A percentile compares a stretch with the other conserved stretches of the same genome.
Evolutionary conservation across 2,888 invertebrate genomes (phyloP).

Genomic region (Limnephilus auricula): DNA sequence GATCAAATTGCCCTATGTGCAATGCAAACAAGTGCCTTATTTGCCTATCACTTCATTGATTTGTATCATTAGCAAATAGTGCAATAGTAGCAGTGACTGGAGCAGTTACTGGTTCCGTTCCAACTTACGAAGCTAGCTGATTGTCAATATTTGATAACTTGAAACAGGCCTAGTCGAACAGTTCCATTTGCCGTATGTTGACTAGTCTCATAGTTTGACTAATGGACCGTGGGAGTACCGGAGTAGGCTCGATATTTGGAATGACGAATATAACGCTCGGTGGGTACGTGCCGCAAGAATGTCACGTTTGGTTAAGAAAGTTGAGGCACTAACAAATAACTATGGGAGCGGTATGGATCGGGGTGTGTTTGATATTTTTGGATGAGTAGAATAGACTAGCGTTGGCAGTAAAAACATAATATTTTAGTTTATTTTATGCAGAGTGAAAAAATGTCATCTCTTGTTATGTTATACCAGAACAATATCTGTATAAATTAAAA

Average conservation of each 20-base stretch:
- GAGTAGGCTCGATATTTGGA: not conserved
- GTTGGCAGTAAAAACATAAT: too few species aligned
- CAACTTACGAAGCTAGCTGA: not conserved
- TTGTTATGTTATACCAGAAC: too few species aligned
- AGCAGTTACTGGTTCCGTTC: not conserved
- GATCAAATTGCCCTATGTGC: slow-evolving; percentile 9
- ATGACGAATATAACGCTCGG: too few species aligned
- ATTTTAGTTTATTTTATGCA: too few species aligned
- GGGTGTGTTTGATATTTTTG: not conserved
- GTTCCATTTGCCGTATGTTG: slow-evolving; percentile 14
- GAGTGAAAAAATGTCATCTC: too few species aligned
- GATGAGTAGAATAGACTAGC: not conserved
- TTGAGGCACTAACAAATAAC: not conserved
- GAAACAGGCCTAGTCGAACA: slow-evolving; percentile 14
- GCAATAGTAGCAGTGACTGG: not conserved
- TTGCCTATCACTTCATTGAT: slow-evolving; percentile 35
- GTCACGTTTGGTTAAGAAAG: not conserved
- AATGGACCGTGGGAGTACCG: slow-evolving; percentile 12
- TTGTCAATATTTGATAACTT: slow-evolving; percentile 32
- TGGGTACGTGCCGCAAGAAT: not conserved
- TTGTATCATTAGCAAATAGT: slow-evolving; percentile 17
- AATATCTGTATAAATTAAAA: too few species aligned
- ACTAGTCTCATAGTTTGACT: slow-evolving; percentile 29
- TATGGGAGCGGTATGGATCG: not conserved
- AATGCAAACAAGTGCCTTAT: not conserved